Evolutionary conservation across 1,140 invertebrate genomes (phyloP), one percentile per base, ranked within the genome.

Genomic region (Drosophila navojoa): DNA sequence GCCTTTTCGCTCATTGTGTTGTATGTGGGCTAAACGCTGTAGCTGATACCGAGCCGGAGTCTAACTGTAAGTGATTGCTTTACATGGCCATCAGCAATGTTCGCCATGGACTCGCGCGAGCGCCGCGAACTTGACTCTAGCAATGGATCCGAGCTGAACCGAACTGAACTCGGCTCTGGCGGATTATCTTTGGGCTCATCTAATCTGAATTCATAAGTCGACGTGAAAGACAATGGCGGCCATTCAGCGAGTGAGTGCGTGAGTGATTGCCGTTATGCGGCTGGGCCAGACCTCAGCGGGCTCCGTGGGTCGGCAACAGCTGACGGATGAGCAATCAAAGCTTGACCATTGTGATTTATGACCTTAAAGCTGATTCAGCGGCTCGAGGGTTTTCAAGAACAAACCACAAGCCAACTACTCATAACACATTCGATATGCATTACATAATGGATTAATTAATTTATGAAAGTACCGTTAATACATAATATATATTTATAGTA

Each of bases 191-290:
- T 38, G 45, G 44, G 7, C 71, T 47, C 59, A 75, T 75, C 72
- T 75, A 63, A 71, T 71, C 72, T 64, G 71, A 64, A 75, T 75
- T 75, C 72, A 71, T 75, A 75, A 71, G 68, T 71, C 63, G 59
- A 74, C 49, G 22, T 50, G 11, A 27, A 55, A 69, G 50, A 67
- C 70, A 72, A 72, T 72, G 70, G 63, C 63, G 57, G 63, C 49
- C 25, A 52, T 57, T 71, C 59, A 44, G 25, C 57, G 67, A 62
- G 25, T 47, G 52, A 35, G 45, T 74, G 71, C 67, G 71, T 63
- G 71, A 62, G 71, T 70, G 67, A 70, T 70, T 74, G 71, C 71
- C 66, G 66, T 70, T 74, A 70, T 74, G 40, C 40, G 44, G 58
- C 32, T 44, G 13, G 66, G 22, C 49, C 50, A 53, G 44, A 47